Conservation (phyloP, 2,888 invertebrate species). For the Andrena trimmerana region DNA sequence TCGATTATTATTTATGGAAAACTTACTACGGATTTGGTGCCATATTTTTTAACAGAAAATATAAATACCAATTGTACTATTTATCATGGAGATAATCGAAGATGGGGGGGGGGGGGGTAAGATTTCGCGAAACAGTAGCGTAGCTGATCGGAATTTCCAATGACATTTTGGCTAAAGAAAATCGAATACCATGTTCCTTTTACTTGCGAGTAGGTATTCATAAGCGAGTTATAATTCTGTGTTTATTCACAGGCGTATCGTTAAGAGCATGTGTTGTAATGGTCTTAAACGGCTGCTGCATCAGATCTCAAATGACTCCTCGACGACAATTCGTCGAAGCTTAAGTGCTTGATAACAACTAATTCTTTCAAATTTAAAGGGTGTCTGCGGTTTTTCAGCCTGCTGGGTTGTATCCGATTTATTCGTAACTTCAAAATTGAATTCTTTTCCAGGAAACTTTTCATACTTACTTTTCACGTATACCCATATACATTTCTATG, state of each 20-base stretch:
- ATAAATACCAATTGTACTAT: too few relatives aligned
- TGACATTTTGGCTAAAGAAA: not conserved
- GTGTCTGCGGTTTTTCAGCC: conserved; percentile 34
- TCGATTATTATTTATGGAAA: too few relatives aligned
- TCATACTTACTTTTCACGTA: too few relatives aligned
- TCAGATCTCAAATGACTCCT: conserved; percentile 43
- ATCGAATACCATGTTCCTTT: not conserved
- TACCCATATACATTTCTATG: too few relatives aligned
- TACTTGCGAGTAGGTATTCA: not conserved
- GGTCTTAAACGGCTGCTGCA: conserved; percentile 40
- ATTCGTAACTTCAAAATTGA: not conserved
- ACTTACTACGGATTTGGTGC: too few relatives aligned
- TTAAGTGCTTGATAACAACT: conserved; percentile 53
- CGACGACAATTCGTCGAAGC: conserved; percentile 55
- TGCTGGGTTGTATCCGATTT: not conserved
- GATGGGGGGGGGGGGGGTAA: too few relatives aligned
- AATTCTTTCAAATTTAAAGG: conserved; percentile 55
- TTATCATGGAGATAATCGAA: too few relatives aligned
- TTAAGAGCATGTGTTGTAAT: conserved; percentile 36
- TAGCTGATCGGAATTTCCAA: not conserved
- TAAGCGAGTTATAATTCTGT: conserved; percentile 27
- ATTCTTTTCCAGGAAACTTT: not conserved
- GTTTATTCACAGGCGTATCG: conserved; percentile 14
- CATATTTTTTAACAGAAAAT: too few relatives aligned
- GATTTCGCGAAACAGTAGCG: not conserved